Conservation (phyloP, 2,888 invertebrate genomes). For the Napeogenes sylphis region DNA sequence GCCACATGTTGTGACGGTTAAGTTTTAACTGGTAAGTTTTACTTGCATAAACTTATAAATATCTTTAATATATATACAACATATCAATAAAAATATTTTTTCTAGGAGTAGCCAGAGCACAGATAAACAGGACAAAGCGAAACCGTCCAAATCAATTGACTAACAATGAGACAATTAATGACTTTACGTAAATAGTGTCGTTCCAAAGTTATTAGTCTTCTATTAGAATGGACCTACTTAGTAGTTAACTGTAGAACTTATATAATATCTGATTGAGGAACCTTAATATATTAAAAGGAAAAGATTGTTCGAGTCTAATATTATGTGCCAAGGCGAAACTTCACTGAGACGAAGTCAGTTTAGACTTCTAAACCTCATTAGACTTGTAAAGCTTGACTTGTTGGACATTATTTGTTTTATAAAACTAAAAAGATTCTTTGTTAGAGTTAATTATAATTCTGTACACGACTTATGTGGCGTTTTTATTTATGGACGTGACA, state of each 20-base stretch:
- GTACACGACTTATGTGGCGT: not conserved
- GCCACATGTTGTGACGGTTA: constrained; percentile 76
- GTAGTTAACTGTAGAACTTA: constrained; percentile 22
- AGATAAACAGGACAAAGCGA: constrained; percentile 63
- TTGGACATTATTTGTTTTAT: not conserved
- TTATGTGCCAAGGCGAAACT: not conserved
- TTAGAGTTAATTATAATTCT: not conserved
- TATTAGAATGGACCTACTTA: constrained; percentile 41
- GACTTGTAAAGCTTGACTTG: too few relatives aligned
- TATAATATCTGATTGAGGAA: constrained; percentile 21
- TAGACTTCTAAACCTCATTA: too few relatives aligned
- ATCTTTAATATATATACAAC: too few relatives aligned
- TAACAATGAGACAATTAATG: constrained; percentile 34
- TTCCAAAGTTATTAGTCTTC: constrained; percentile 39
- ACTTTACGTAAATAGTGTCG: constrained; percentile 20
- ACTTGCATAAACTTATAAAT: not conserved
- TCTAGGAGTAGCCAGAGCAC: constrained; percentile 66
- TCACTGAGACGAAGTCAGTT: too few relatives aligned
- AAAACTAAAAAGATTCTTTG: not conserved
- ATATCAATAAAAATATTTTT: constrained; percentile 13
- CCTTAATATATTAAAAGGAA: constrained; percentile 1
- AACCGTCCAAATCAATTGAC: constrained; percentile 74
- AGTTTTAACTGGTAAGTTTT: constrained; percentile 66
- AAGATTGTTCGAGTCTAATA: constrained; percentile 22
- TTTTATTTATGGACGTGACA: constrained; percentile 3